Base-by-base conservation (phyloP, 2,797 vertebrate species). In the Sylvilagus floridanus region DNA sequence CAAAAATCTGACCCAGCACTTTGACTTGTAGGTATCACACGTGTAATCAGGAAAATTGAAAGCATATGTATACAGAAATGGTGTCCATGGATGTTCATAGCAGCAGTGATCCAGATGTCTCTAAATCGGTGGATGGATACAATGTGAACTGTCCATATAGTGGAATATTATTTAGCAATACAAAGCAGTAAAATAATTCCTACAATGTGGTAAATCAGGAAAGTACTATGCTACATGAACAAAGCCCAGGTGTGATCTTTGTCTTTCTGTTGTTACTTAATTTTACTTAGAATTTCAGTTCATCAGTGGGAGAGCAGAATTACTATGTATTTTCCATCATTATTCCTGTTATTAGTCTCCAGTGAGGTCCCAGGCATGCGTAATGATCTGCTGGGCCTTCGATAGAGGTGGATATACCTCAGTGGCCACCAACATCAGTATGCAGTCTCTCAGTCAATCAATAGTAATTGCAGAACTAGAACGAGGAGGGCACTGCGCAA, bases 1-100 rank as follows among this genome's bases (percentile, higher is more conserved):
- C 16, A 92, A 81, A 94, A 94, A 37, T 88, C 66, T 47, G 35
- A 85, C 22, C 28, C 21, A 93, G 65, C 37, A 79, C 71, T 85
- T 91, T 24, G 2, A 91, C 26, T 73, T n/a, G 26, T 47, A 73
- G 1, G 47, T 50, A 47, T 42, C 37, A 52, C 54, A 57, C 17
- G 12, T 4, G 11, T 54, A 93, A 88, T 8, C 37, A 90, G 85
- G 62, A 84, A 95, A 28, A 86, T 5, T 24, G 47, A 60, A 86
- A 76, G 72, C 68, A 71, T 16, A 10, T 78, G 5, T 54, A 86
- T 86, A 72, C 7, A 50, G 84, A 82, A 86, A 86, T 47, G 9
- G 2, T 84, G 22, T 72, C 54, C 52, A 75, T 7, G 47, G 65
- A 73, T 88, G 32, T 54, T 75, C 69, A 85, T n/a, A 78, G 26